phyloP scores from a whole-genome alignment of 2,797 vertebrate genomes.

The Malacoraja senta region DNA sequence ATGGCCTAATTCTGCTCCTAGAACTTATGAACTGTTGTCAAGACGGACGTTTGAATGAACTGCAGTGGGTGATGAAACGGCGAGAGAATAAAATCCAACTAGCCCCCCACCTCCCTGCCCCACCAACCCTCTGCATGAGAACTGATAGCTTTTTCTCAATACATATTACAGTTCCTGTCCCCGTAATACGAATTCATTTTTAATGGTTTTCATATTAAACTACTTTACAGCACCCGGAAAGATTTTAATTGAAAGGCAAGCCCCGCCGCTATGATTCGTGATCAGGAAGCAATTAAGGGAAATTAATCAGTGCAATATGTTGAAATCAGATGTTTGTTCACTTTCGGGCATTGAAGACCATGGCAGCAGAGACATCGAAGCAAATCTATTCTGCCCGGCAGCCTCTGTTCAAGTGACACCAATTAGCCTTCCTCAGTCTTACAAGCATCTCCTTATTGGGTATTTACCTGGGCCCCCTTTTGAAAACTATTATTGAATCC shows the following conservation, averaged over 20 bases:
- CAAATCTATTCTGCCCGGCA: background rate
- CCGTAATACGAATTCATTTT: background rate
- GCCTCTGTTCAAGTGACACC: background rate
- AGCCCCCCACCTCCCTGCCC: too few relatives aligned
- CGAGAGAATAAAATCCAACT: background rate
- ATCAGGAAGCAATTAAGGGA: slow-evolving; percentile 6
- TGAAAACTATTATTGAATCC: background rate
- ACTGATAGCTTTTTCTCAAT: background rate
- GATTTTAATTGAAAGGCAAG: slow-evolving; percentile 17
- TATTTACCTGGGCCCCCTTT: background rate
- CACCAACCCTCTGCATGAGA: background rate
- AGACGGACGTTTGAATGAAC: background rate
- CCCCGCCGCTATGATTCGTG: background rate
- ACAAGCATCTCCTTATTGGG: background rate
- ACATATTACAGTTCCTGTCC: background rate
- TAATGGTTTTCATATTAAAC: slow-evolving; percentile 20
- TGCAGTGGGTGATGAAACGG: background rate
- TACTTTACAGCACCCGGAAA: background rate
- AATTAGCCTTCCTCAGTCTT: background rate
- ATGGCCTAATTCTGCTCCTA: too few relatives aligned
- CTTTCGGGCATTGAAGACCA: background rate
- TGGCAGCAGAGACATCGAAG: background rate
- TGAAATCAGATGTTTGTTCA: background rate
- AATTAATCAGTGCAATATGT: slow-evolving; percentile 12
- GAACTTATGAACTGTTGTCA: background rate